phyloP scores from a whole-genome alignment of 2,888 invertebrate genomes.

The Andricus quercusramuli region DNA sequence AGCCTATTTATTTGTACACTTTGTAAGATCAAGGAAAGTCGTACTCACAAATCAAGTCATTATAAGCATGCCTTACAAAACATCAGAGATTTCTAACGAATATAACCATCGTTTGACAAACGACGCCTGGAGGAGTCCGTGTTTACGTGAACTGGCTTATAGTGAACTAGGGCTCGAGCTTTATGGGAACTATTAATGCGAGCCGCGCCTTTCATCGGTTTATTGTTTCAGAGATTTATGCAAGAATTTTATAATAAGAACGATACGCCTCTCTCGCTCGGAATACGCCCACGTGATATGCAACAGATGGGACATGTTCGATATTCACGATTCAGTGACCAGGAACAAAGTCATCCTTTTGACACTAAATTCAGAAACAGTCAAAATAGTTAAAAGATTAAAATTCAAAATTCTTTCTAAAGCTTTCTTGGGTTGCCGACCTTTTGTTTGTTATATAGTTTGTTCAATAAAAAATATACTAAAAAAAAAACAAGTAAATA shows the following conservation, averaged over 20 bases:
- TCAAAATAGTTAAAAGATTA: constrained; percentile 19
- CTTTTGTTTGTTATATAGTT: too few relatives aligned
- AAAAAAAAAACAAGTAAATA: too few relatives aligned
- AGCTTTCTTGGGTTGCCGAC: too few relatives aligned
- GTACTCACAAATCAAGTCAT: background rate
- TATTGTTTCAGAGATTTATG: constrained; percentile 48
- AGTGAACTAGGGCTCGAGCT: constrained; percentile 32
- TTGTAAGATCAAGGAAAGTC: background rate
- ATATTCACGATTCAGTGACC: constrained; percentile 19
- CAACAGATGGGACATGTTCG: constrained; percentile 43
- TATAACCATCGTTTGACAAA: constrained; percentile 44
- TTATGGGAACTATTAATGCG: constrained; percentile 45
- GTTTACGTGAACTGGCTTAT: constrained; percentile 44
- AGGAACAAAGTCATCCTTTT: constrained; percentile 6
- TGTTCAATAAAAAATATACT: too few relatives aligned
- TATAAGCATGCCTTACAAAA: background rate
- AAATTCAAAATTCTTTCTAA: too few relatives aligned
- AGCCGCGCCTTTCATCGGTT: constrained; percentile 42
- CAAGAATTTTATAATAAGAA: constrained; percentile 47
- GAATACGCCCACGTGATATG: constrained; percentile 44
- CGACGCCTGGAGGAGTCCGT: constrained; percentile 39
- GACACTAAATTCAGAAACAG: background rate
- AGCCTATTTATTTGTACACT: background rate
- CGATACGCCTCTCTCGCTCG: constrained; percentile 33
- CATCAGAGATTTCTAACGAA: background rate